Evolutionary conservation across 2,113 vertebrate species (phyloP).

Genomic region (Indicator indicator): DNA sequence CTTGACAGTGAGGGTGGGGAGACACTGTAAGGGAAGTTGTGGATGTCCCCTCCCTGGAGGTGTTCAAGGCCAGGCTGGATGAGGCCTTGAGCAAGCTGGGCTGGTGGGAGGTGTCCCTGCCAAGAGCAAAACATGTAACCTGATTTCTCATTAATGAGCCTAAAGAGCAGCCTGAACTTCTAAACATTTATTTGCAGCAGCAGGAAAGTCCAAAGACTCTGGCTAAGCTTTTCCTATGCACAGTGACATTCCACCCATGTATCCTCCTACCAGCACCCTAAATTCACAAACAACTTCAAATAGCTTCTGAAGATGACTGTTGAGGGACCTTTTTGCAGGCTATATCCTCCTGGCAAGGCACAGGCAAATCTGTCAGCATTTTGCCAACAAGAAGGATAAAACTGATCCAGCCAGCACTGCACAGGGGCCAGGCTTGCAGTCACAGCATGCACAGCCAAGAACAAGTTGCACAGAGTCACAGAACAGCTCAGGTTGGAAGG

Average conservation of each 20-base stretch:
- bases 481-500: not conserved
- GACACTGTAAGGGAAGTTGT: not conserved
- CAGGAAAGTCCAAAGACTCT: not conserved
- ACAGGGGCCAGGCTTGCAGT: too few species aligned
- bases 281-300: slow-evolving; percentile 25
- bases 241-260: slow-evolving; percentile 19
- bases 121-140: not conserved
- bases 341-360: not conserved
- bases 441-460: not conserved
- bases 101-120: too few species aligned
- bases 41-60: too few species aligned
- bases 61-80: too few species aligned
- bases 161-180: slow-evolving; percentile 13
- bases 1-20: too few species aligned
- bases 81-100: too few species aligned
- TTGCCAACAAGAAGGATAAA: slow-evolving; percentile 9
- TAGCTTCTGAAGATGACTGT: slow-evolving; percentile 4
- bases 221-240: slow-evolving; percentile 16
- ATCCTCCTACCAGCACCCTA: slow-evolving; percentile 36
- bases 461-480: not conserved
- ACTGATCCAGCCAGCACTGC: not conserved
- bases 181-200: not conserved
- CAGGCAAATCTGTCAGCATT: slow-evolving; percentile 38
- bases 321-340: slow-evolving; percentile 31
- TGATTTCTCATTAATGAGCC: slow-evolving; percentile 9